Evolutionary conservation across 2,888 invertebrate species (phyloP).

Genomic region (Melitaea athalia): DNA sequence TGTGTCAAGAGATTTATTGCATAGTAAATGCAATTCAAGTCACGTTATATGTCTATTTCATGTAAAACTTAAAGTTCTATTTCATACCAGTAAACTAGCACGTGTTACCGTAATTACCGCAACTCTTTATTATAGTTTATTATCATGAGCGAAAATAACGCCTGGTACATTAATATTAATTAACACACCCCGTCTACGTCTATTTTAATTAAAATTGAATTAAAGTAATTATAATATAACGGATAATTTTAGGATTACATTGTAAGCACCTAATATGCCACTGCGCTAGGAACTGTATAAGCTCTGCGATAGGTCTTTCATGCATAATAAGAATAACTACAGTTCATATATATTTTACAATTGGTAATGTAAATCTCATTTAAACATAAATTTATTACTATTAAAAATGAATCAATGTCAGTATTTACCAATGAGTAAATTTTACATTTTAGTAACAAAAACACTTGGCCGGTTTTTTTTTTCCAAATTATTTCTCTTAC

Average conservation of each 20-base stretch:
- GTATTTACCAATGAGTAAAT: too few relatives aligned
- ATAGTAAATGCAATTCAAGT: background rate
- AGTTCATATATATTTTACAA: background rate
- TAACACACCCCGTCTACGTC: constrained; percentile 6
- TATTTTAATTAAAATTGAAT: constrained; percentile 3
- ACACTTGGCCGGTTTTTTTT: too few relatives aligned
- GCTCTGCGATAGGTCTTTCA: background rate
- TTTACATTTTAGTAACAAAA: too few relatives aligned
- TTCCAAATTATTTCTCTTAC: too few relatives aligned
- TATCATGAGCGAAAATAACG: constrained; percentile 6
- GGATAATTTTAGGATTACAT: background rate
- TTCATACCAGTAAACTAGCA: constrained; percentile 5
- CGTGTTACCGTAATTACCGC: constrained; percentile 6
- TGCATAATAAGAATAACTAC: too few relatives aligned
- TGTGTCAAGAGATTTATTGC: too few relatives aligned
- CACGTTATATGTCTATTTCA: background rate
- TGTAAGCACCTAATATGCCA: background rate
- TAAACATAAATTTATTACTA: background rate
- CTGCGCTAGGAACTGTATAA: background rate
- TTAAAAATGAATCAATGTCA: too few relatives aligned
- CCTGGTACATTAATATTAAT: constrained; percentile 9
- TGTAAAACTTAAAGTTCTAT: background rate
- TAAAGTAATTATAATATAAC: too few relatives aligned
- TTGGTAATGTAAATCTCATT: background rate
- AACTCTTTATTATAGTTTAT: constrained; percentile 5